Evolutionary conservation across 2,113 vertebrate species (phyloP).

Genomic region (Pogona vitticeps): DNA sequence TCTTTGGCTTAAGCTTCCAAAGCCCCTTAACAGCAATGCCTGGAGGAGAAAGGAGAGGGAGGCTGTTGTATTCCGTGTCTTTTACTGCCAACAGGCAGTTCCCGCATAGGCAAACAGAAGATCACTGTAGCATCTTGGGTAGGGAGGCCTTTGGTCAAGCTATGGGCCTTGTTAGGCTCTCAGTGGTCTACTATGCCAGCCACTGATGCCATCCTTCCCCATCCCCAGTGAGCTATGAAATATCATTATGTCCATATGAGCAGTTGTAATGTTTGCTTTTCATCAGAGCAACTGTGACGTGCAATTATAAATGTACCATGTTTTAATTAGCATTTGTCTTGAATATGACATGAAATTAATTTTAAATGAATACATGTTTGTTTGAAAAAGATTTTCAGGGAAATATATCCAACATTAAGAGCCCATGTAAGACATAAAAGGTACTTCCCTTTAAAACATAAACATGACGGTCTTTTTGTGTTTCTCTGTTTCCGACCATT

Average conservation of each 20-base stretch:
- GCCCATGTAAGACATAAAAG: slow-evolving; percentile 50
- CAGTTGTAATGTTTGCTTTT: not conserved
- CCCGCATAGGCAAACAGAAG: not conserved
- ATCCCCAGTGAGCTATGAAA: not conserved
- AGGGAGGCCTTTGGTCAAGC: no score
- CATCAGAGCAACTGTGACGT: not conserved
- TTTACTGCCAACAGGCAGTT: not conserved
- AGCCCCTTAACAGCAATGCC: not conserved
- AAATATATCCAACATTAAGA: not conserved
- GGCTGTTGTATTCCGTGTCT: not conserved
- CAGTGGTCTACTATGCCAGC: no score
- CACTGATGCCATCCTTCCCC: not conserved
- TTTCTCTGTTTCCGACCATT: not conserved
- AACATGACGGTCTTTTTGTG: slow-evolving; percentile 42
- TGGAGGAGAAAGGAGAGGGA: not conserved
- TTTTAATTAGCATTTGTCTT: not conserved
- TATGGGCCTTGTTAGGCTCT: no score
- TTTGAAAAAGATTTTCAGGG: not conserved
- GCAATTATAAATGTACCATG: not conserved
- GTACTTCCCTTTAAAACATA: slow-evolving; percentile 31
- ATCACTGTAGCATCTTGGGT: not conserved
- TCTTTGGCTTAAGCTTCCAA: not conserved
- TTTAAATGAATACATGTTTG: not conserved
- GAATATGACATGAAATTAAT: not conserved
- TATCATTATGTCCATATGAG: not conserved